These are phyloP conservation scores for Platalea minor DNA, from an alignment of 2,797 vertebrate species.

Conservation along the genomic window DNA sequence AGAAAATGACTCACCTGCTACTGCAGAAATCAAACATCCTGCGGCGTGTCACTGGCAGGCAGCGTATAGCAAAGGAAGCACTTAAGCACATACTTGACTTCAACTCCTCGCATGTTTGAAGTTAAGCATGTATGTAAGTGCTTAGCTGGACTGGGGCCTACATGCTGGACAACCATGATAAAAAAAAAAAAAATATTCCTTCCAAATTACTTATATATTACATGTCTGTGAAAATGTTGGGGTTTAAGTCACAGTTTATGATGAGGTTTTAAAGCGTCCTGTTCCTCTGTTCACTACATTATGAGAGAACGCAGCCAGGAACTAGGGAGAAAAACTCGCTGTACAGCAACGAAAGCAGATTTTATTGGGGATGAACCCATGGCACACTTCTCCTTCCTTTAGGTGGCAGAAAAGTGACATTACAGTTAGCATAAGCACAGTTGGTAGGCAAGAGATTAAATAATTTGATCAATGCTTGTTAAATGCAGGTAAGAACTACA, in stretches of 20 bases:
- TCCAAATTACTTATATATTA: neutral
- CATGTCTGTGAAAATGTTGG: neutral
- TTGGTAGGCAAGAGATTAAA: neutral
- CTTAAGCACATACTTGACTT: conserved; percentile 55
- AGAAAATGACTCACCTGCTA: conserved; percentile 44
- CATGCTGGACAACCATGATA: neutral
- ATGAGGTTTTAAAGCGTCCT: neutral
- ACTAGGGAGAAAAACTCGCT: neutral
- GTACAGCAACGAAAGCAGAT: neutral
- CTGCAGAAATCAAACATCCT: neutral
- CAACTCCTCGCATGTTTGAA: conserved; percentile 11
- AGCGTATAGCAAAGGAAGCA: neutral
- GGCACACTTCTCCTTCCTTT: conserved; percentile 13
- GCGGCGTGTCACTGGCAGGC: neutral
- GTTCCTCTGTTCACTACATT: neutral
- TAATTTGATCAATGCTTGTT: neutral
- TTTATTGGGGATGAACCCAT: neutral
- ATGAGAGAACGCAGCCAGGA: neutral
- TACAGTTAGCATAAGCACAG: neutral
- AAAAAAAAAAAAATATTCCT: neutral
- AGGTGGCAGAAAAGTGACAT: conserved; percentile 48
- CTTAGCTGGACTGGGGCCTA: conserved; percentile 42
- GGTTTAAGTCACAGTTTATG: neutral
- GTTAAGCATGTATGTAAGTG: conserved; percentile 44
- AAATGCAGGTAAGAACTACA: neutral